These are phyloP conservation scores for Sciurus vulgaris DNA, from an alignment of 2,797 vertebrate genomes.

Conservation along the genomic window DNA sequence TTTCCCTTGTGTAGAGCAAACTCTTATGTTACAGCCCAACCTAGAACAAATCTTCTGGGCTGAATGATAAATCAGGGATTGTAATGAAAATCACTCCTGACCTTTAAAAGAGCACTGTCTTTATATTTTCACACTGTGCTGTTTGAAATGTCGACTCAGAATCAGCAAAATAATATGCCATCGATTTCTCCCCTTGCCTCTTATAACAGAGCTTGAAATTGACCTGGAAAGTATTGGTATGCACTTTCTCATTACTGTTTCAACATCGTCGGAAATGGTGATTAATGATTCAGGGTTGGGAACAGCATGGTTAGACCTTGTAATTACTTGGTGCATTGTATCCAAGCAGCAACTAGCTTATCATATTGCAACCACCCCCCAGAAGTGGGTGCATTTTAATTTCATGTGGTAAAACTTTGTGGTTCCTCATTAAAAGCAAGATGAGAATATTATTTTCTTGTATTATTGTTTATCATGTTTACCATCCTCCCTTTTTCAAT, in stretches of 20 bases:
- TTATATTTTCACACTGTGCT: constrained; percentile 67
- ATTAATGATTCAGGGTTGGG: constrained; percentile 74
- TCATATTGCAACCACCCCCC: neutral
- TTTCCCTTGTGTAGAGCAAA: constrained; percentile 61
- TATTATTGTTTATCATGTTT: constrained; percentile 29
- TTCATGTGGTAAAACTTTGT: neutral
- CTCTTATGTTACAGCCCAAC: constrained; percentile 56
- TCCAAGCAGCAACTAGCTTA: constrained; percentile 11
- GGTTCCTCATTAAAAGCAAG: constrained; percentile 48
- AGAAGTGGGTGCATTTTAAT: neutral
- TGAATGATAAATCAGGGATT: constrained; percentile 75
- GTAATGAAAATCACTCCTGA: constrained; percentile 82
- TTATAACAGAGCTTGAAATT: constrained; percentile 68
- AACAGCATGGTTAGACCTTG: constrained; percentile 48
- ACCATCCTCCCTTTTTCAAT: constrained; percentile 39
- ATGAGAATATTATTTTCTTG: neutral
- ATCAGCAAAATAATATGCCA: constrained; percentile 76
- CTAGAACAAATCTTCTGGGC: constrained; percentile 72
- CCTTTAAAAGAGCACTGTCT: constrained; percentile 78
- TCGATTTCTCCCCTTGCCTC: constrained; percentile 74
- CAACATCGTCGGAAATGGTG: constrained; percentile 71
- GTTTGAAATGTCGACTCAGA: constrained; percentile 72
- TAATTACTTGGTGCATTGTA: constrained; percentile 50
- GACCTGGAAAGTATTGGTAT: constrained; percentile 65
- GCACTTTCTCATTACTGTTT: constrained; percentile 74